Evolutionary conservation across 2,888 invertebrate genomes (phyloP).

Genomic region (Tribolium freemani): DNA sequence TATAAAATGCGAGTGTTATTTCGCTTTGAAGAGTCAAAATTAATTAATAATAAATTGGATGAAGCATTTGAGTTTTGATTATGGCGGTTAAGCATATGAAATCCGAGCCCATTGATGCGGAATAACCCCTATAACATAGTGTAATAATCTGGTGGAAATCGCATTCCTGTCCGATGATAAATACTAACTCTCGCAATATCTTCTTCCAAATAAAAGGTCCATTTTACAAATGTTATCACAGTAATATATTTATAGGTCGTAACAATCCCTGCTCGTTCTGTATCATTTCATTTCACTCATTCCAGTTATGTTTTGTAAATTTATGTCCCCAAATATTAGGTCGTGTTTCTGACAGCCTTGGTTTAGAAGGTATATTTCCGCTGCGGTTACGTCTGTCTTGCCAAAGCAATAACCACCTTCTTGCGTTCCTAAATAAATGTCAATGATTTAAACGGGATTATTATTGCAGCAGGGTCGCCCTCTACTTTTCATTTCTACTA

Average conservation of each 20-base stretch:
- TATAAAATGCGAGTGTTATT: background rate
- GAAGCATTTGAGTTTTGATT: conserved; percentile 52
- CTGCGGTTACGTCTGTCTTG: conserved; percentile 58
- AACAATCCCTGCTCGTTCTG: conserved; percentile 46
- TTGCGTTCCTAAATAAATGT: conserved; percentile 65
- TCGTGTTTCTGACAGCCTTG: conserved; percentile 63
- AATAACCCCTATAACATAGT: conserved; percentile 52
- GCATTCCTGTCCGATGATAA: conserved; percentile 67
- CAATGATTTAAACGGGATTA: conserved; percentile 64
- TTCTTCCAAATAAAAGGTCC: conserved; percentile 68
- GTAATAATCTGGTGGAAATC: conserved; percentile 61
- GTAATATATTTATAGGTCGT: conserved; percentile 68
- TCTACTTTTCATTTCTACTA: conserved; percentile 35
- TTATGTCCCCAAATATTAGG: conserved; percentile 72
- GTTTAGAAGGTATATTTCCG: conserved; percentile 61
- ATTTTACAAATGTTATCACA: conserved; percentile 69
- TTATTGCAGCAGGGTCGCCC: conserved; percentile 50
- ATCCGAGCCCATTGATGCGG: conserved; percentile 60
- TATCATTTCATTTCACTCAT: conserved; percentile 67
- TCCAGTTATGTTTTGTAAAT: conserved; percentile 71
- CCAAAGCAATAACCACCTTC: conserved; percentile 61
- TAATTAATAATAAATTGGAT: conserved; percentile 46
- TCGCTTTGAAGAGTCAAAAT: conserved; percentile 5
- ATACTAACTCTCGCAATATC: conserved; percentile 66
- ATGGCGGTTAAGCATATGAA: conserved; percentile 61